Evolutionary conservation across 1,140 invertebrate species (phyloP).

Genomic region (Hypothenemus hampei): DNA sequence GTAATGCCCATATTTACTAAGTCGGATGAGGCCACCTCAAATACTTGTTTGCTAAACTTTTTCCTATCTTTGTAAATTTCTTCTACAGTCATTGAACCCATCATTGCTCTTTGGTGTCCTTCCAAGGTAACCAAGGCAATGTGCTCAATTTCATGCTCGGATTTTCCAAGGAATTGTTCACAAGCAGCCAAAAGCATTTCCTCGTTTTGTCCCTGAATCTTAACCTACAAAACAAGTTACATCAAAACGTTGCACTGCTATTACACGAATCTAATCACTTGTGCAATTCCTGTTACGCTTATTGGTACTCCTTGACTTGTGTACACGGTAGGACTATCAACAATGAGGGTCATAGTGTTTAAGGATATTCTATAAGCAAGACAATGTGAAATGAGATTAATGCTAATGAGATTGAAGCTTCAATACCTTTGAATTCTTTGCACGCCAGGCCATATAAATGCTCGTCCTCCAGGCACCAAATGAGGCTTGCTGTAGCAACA

Average conservation of each 20-base stretch:
- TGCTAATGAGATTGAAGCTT: no score
- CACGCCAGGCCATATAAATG: slow-evolving; percentile 94
- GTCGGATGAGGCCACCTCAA: slow-evolving; percentile 91
- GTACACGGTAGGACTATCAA: slow-evolving; percentile 88
- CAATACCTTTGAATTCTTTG: slow-evolving; percentile 89
- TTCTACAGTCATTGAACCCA: slow-evolving; percentile 99
- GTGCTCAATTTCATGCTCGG: slow-evolving; percentile 82
- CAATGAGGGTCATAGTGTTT: slow-evolving; percentile 94
- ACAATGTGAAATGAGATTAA: neutral
- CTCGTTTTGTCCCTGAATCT: slow-evolving; percentile 95
- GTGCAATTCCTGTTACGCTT: slow-evolving; percentile 94
- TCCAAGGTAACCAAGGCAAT: slow-evolving; percentile 94
- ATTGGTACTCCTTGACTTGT: slow-evolving; percentile 95
- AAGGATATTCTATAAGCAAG: slow-evolving; percentile 64
- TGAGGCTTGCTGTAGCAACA: slow-evolving; percentile 88
- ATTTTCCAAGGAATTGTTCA: slow-evolving; percentile 94
- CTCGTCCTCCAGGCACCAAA: slow-evolving; percentile 88
- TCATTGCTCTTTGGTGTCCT: slow-evolving; percentile 96
- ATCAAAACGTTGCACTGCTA: neutral
- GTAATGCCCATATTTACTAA: slow-evolving; percentile 98
- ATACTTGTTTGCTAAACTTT: slow-evolving; percentile 97
- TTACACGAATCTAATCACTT: slow-evolving; percentile 55
- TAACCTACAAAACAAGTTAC: slow-evolving; percentile 50
- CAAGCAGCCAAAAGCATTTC: slow-evolving; percentile 95
- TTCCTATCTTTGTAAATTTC: slow-evolving; percentile 99